Base-by-base conservation (phyloP, 2,113 vertebrate genomes). In the Anser cygnoides region DNA sequence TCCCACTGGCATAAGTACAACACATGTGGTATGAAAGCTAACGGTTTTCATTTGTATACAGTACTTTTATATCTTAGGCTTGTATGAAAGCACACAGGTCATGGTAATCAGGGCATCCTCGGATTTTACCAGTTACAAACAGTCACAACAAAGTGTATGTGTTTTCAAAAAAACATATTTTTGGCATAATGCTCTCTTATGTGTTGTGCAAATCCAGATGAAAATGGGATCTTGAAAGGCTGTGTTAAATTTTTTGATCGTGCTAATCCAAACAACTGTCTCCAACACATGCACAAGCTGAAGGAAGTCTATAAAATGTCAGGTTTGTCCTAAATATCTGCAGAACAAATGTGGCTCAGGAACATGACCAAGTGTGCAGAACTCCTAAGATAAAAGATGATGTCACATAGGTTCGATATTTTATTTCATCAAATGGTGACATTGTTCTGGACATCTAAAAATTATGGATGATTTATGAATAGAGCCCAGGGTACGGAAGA, bases 211-310 rank as follows among this genome's bases (percentile, higher is more conserved):
- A 93, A 95, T 94, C 95, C 95, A 97, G 97, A 96, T 96, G 97
- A 95, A 95, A 96, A 89, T 37, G 80, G 82, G 80, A 86, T 96
- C 96, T 97, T 97, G 96, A 96, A 95, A 95, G 92, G 92, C 83
- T 94, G 90, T 58, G 94, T 95, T 92, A 92, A 44, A 46, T 90
- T 97, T 95, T 96, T 92, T 96, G 91, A 90, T 95, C 80, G 84
- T 58, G 71, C 74, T 94, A 97, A 97, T 97, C 96, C 96, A 97
- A 97, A 96, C 97, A 97, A 95, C 91, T 95, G 94, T 96, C 93
- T 90, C 80, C 93, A 95, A 91, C 97, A 96, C 90, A 95, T 97
- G 96, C 94, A 95, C 57, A 23, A 80, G 91, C 91, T 92, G 96
- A 76, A 91, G 93, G 95, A 95, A 97, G 91, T 93, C 96, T 83